Conservation (phyloP, 2,797 vertebrate species). For the Gallinago nigripennis region DNA sequence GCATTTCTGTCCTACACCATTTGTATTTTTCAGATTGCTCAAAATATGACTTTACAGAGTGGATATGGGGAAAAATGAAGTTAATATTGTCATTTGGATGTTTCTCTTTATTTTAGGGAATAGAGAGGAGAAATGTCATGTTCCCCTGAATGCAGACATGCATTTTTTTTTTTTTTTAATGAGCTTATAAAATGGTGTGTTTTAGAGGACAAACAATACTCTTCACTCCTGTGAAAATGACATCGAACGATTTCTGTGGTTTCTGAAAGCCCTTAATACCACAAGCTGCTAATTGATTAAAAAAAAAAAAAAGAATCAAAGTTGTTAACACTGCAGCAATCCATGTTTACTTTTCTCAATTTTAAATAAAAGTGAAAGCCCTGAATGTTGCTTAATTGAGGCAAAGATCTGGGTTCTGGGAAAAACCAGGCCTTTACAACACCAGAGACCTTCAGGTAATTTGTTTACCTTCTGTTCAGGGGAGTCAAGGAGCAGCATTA, state of each 20-base stretch:
- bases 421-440: not conserved
- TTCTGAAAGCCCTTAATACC: not conserved
- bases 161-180: not conserved
- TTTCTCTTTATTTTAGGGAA: not conserved
- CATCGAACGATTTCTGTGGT: not conserved
- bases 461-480: slow-evolving; percentile 29
- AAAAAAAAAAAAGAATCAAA: not conserved
- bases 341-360: not conserved
- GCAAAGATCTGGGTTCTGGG: not conserved
- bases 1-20: not conserved
- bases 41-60: not conserved
- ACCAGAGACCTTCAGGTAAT: slow-evolving; percentile 25
- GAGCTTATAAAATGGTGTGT: not conserved
- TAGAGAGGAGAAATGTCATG: not conserved
- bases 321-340: not conserved
- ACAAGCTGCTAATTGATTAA: not conserved
- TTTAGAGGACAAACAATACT: not conserved
- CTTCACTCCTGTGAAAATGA: not conserved
- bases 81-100: not conserved
- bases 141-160: rapidly evolving
- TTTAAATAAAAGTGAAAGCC: not conserved
- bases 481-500: not conserved
- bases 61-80: not conserved
- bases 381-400: not conserved
- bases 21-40: not conserved